Conservation (phyloP, 2,888 invertebrate species). For the Dryadula phaetusa region DNA sequence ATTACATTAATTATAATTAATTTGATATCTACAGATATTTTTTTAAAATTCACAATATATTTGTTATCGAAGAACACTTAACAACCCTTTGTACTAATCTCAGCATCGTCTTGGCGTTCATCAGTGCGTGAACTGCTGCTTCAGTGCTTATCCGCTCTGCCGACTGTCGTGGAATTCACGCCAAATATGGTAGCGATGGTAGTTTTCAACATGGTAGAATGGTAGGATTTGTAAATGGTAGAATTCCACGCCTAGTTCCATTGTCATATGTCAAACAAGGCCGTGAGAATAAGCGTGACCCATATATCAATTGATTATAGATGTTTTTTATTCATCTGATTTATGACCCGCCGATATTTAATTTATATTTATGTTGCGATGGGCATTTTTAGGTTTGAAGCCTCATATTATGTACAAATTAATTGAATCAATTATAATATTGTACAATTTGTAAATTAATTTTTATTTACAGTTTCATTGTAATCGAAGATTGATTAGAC, state of each 20-base stretch:
- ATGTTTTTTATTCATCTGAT: conserved; percentile 22
- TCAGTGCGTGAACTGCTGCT: conserved; percentile 54
- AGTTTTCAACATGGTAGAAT: conserved; percentile 48
- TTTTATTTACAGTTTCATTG: background rate
- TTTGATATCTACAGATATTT: no score
- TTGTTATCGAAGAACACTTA: conserved; percentile 10
- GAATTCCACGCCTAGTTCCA: conserved; percentile 46
- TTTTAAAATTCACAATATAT: background rate
- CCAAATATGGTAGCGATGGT: conserved; percentile 66
- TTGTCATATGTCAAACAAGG: conserved; percentile 52
- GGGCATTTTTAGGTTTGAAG: background rate
- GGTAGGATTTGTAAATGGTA: conserved; percentile 50
- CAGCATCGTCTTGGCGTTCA: conserved; percentile 49
- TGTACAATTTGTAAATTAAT: background rate
- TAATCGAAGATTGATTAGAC: background rate
- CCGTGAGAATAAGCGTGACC: conserved; percentile 67
- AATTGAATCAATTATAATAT: no score
- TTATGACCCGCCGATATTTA: conserved; percentile 23
- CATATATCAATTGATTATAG: conserved; percentile 55
- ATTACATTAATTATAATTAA: no score
- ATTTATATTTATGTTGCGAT: background rate
- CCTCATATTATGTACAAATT: background rate
- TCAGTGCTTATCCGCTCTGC: conserved; percentile 58
- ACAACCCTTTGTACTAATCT: conserved; percentile 41
- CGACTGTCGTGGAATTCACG: conserved; percentile 65